These are phyloP conservation scores for Dryobotodes eremita DNA, from an alignment of 2,888 invertebrate species.

Conservation along the genomic window DNA sequence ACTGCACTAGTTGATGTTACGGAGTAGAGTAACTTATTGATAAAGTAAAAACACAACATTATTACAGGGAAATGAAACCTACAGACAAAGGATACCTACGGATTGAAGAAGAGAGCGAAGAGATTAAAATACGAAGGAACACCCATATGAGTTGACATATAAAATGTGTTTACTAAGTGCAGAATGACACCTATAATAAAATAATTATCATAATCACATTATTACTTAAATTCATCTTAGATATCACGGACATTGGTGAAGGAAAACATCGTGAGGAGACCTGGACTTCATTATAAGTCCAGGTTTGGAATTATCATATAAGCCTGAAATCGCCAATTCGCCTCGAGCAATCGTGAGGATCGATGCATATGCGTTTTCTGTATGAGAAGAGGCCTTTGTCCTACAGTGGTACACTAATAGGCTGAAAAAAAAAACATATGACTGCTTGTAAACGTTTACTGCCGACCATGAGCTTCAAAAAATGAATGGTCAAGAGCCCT, in stretches of 20 bases:
- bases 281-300: too few relatives aligned
- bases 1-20: slow-evolving; percentile 62
- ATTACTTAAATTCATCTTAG: background rate
- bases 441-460: background rate
- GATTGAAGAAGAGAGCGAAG: background rate
- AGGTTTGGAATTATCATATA: background rate
- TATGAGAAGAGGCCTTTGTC: background rate
- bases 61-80: background rate
- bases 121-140: background rate
- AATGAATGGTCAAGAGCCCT: background rate
- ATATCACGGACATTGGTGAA: background rate
- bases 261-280: background rate
- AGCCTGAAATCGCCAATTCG: background rate
- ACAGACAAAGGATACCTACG: background rate
- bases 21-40: background rate
- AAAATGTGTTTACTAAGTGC: background rate
- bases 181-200: too few relatives aligned
- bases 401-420: background rate
- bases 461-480: background rate
- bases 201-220: background rate
- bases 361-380: background rate
- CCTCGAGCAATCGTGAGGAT: background rate
- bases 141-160: background rate
- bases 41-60: background rate
- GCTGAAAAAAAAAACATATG: background rate